Base-by-base conservation (phyloP, 2,113 vertebrate genomes). In the Tamias sibiricus region DNA sequence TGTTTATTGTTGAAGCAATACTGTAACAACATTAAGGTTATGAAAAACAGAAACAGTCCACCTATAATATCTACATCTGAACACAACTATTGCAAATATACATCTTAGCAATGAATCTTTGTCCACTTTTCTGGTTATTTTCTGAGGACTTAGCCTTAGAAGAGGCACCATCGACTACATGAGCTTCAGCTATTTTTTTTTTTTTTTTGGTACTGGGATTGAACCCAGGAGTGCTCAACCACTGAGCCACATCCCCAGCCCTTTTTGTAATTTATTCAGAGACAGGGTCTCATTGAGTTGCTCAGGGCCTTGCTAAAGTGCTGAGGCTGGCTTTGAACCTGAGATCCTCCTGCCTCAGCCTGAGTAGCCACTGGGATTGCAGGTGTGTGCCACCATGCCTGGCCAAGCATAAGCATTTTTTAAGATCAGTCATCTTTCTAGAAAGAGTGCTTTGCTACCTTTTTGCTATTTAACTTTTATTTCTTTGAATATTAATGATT, bases 51-150 rank as follows among this genome's bases (percentile, higher is more conserved):
- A 91, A 82, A 74, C 3, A 83, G 90, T 47, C 71, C 59, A 44
- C 16, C 85, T 75, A 26, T 4, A 68, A 35, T 40, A 47, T 22
- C 47, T 42, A 76, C 68, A 54, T 69, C 40, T 44, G 42, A 66
- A 85, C 22, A 54, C 4, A n/a, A 59, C 42, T 77, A 4, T 68
- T 79, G 44, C 28, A 76, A 62, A 6, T 37, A 6, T 6, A 28
- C 37, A 54, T 47, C 76, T 94, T 37, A 32, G 54, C 68, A 72
- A 86, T 95, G 80, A 81, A 59, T 79, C 95, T 93, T 30, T 57
- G 93, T 80, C 87, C 32, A n/a, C n/a, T 74, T 92, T 87, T 86
- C 85, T 76, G 57, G 71, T 47, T 68, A 79, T 95, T 95, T 91
- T 57, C 80, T 87, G 19, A 71, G 66, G 47, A 72, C 35, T 13